phyloP scores from a whole-genome alignment of 2,888 invertebrate genomes.

The Aphidius colemani region DNA sequence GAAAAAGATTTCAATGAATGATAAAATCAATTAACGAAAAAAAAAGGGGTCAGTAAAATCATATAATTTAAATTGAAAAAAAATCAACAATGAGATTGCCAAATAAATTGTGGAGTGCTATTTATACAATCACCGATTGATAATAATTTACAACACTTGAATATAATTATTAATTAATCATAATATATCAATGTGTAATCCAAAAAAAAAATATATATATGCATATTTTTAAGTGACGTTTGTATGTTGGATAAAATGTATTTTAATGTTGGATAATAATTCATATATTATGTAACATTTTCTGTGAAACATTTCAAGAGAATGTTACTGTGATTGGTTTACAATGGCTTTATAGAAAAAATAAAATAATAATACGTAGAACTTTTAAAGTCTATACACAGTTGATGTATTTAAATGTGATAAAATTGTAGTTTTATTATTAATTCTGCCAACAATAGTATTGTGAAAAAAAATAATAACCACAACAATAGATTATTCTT shows the following conservation, averaged over 20 bases:
- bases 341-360: conserved; percentile 39
- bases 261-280: conserved; percentile 30
- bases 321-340: conserved; percentile 46
- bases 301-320: no score
- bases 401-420: conserved; percentile 34
- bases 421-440: conserved; percentile 39
- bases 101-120: conserved; percentile 5
- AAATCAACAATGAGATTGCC: conserved; percentile 9
- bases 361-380: conserved; percentile 26
- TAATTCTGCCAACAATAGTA: conserved; percentile 26
- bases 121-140: not conserved
- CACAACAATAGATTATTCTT: conserved; percentile 27
- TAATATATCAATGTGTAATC: conserved; percentile 2
- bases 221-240: conserved; percentile 33
- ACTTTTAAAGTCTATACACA: conserved; percentile 25
- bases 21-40: conserved; percentile 30
- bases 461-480: conserved; percentile 8
- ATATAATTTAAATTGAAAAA: conserved; percentile 12
- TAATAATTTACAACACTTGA: no score
- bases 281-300: conserved; percentile 36
- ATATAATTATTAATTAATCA: no score
- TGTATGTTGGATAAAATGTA: conserved; percentile 44
- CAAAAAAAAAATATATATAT: conserved; percentile 17
- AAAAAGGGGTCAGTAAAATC: conserved; percentile 3
- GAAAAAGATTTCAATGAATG: conserved; percentile 52